A percentile compares a stretch with the other conserved stretches of the same genome.
Conservation (phyloP, 2,113 vertebrate species). For the Pagrus major region DNA sequence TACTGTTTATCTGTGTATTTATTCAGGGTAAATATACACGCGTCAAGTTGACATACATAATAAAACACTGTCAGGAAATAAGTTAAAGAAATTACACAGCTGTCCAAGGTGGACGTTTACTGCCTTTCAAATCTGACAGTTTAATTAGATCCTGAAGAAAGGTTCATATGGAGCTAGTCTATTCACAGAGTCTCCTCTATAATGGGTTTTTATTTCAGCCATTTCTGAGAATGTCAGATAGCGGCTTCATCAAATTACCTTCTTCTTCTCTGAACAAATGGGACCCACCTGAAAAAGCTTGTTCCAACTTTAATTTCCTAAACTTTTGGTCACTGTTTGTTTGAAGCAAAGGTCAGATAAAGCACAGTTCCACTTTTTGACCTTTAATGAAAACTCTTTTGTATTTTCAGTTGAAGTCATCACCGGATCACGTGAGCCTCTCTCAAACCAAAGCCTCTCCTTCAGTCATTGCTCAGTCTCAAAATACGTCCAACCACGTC, state of each 20-base stretch:
- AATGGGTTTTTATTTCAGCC: conserved; percentile 2
- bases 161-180: background rate
- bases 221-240: background rate
- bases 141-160: conserved; percentile 4
- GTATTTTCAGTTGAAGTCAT: conserved; percentile 65
- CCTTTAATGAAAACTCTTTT: background rate
- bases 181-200: background rate
- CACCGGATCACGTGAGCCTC: conserved; percentile 41
- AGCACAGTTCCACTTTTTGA: background rate
- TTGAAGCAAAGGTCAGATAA: conserved; percentile 2
- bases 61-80: background rate
- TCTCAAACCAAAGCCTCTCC: conserved; percentile 31
- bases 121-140: conserved; percentile 17
- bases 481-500: conserved; percentile 62
- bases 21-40: background rate
- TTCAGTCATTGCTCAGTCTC: conserved; percentile 43
- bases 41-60: background rate
- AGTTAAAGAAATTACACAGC: background rate
- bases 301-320: background rate
- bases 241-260: background rate
- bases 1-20: background rate
- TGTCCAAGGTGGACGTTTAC: background rate
- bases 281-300: background rate
- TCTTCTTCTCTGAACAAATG: conserved; percentile 1
- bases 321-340: background rate